Evolutionary conservation across 2,888 invertebrate species (phyloP).

Genomic region (Heterodera filipjevi): DNA sequence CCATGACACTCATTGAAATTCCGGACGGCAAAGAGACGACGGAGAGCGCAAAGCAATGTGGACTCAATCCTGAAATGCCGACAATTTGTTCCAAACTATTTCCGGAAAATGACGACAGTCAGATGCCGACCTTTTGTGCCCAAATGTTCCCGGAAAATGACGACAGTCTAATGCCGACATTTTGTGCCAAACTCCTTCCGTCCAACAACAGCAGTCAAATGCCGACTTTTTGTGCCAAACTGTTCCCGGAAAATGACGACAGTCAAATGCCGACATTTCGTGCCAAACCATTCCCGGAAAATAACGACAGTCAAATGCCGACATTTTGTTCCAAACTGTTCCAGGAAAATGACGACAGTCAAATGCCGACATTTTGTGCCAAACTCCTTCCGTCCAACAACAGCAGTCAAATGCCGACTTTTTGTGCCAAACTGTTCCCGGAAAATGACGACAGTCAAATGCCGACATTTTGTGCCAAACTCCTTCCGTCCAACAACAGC

Average conservation of each 20-base stretch:
- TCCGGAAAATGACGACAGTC: background rate
- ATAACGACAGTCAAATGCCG: background rate
- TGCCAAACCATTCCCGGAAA: background rate
- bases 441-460: background rate
- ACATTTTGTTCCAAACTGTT: background rate
- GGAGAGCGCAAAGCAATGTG: background rate
- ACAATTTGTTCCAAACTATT: background rate
- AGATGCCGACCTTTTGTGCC: background rate
- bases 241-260: background rate
- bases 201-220: no score
- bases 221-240: no score
- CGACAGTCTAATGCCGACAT: no score
- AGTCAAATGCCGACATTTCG: background rate
- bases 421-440: background rate
- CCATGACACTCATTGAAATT: conserved; percentile 85
- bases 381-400: background rate
- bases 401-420: background rate
- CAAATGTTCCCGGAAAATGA: no score
- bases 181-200: no score
- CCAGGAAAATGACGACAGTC: background rate
- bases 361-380: background rate
- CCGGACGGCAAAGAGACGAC: conserved; percentile 74
- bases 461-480: background rate
- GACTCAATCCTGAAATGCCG: background rate
- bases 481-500: background rate